Evolutionary conservation across 2,888 invertebrate genomes (phyloP), one percentile per base, ranked within the genome.

Genomic region (Punctoribates punctum): DNA sequence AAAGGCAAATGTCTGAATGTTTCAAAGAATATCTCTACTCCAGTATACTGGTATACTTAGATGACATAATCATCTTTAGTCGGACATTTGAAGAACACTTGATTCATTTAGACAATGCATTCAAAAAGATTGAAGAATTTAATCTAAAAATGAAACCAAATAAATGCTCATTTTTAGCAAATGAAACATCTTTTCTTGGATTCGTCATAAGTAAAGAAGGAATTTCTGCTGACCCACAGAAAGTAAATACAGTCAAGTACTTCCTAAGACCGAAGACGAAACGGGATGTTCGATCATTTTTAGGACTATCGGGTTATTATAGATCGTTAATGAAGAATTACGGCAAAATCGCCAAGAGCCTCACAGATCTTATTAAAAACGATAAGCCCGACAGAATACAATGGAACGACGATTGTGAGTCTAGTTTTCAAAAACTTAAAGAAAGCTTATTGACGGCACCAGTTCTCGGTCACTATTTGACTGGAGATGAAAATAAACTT

Each of bases 31-130:
- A 80, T 15, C 78, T 79, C n/a, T 80, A 78, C 77, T 57, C 72
- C 8, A 75, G 73, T 11, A 77, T 78, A 17, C 42, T 81, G 3
- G 78, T 80, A 8, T 81, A 81, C 62, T 51, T 81, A 2, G 80
- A 81, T 38, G 80, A 82, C 54, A 77, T 80, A 0, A 76, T 81
- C 11, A 76, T 81, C 2, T 79, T 77, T 42, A 75, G 78, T 11
- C 34, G 65, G 15, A 78, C 73, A 3, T 79, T 80, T 73, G 78
- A 79, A n/a, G 77, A 79, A 27, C 78, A 80, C 62, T 13, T 79
- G 11, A 27, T 46, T 0, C 57, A 75, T 46, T 46, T 81, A 15
- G 51, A 25, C 15, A 13, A 17, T 3, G 15, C 15, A 48, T 48
- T 48, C 48, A 48, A 48, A 48, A 48, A n/a, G 15, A 5, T 48